Percentiles rank a stretch among this genome's conserved stretches.
Conservation (phyloP, 1,140 invertebrate species). For the Diabrotica virgifera region DNA sequence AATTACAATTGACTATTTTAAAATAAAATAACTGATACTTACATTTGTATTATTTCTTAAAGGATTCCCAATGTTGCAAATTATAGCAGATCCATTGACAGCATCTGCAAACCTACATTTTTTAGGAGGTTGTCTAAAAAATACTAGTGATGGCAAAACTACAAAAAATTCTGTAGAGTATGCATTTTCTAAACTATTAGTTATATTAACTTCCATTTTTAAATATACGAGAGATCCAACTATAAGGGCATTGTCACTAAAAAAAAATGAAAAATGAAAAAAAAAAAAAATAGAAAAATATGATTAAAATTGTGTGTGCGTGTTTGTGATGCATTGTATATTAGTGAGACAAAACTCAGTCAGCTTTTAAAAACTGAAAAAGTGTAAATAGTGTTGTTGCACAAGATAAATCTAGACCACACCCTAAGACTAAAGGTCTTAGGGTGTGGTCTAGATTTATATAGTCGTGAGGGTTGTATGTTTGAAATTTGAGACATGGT, state of each 20-base stretch:
- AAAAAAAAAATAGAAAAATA: no score
- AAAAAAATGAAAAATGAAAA: conserved; percentile 1
- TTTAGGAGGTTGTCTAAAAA: conserved; percentile 10
- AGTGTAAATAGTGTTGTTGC: no score
- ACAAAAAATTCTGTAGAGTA: conserved; percentile 10
- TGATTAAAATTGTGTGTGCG: no score
- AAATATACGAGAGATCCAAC: conserved; percentile 7
- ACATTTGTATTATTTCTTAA: conserved; percentile 5
- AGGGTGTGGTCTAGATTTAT: no score
- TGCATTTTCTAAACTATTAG: conserved; percentile 11
- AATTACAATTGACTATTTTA: no score
- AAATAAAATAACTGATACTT: neutral
- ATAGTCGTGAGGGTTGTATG: no score
- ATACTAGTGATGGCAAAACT: neutral
- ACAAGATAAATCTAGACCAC: no score
- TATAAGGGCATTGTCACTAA: neutral
- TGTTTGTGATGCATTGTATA: no score
- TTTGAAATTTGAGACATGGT: no score
- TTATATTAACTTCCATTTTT: neutral
- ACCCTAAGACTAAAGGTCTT: no score
- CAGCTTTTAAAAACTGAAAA: no score
- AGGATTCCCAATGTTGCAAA: conserved; percentile 3
- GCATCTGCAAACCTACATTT: neutral
- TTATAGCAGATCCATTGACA: conserved; percentile 6
- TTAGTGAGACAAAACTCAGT: no score